Evolutionary conservation across 2,888 invertebrate genomes (phyloP), one percentile per base, ranked within the genome.

Genomic region (Diarsia brunnea): DNA sequence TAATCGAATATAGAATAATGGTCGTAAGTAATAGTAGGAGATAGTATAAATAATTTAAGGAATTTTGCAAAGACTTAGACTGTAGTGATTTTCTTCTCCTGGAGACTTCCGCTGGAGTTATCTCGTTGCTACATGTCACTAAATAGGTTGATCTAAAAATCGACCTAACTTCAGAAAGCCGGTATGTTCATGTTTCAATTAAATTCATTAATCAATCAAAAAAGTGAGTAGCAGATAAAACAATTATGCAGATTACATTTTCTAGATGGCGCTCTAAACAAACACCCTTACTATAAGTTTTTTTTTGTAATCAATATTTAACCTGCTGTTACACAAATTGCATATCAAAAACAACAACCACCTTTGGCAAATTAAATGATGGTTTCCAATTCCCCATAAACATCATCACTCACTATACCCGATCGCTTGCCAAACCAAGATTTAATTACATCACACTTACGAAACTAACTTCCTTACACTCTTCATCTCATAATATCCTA

Each of bases 401-500:
- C 43, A 74, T 61, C 81, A 74, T 81, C 47, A 49, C n/a, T 81
- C 66, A 63, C 14, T 45, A 8, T 19, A 0, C 73, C 14, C 45
- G 21, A 24, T 63, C 78, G 81, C 78, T 49, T 74, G 81, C 74
- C 38, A 38, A 27, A 60, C 53, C 16, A 24, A 75, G 49, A 61
- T 66, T 61, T 79, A 77, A 79, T 76, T 76, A 61, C 49, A 55
- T 49, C 1, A 43, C 43, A 43, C 63, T 79, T 79, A 67, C 2
- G 60, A 77, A 82, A 69, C 45, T 14, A 12, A 53, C 55, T 79
- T 69, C 69, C 82, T 24, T 24, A n/a, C 2, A 24, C 4, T 74
- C 24, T 31, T 31, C 65, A 69, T 69, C 45, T 68, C n/a, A 76
- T 76, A 76, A 77, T 60, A 58, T 79, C 45, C 45, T 61, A 66